Percentiles rank a stretch among this genome's conserved stretches.
Evolutionary conservation across 2,113 vertebrate genomes (phyloP).

Genomic region (Ivindomyrus marchei): DNA sequence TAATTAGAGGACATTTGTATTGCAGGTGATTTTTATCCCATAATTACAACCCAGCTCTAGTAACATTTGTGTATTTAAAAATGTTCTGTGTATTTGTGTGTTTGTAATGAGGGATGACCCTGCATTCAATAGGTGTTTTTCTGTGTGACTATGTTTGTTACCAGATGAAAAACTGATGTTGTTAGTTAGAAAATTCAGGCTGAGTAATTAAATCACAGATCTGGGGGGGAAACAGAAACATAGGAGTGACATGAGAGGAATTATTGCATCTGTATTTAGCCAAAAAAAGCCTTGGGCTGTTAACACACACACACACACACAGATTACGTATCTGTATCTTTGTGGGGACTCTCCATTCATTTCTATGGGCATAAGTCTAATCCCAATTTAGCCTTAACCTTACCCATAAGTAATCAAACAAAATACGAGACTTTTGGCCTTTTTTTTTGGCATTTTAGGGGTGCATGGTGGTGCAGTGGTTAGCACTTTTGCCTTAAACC

Average conservation of each 20-base stretch:
- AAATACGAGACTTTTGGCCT: neutral
- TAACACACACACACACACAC: neutral
- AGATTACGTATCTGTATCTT: neutral
- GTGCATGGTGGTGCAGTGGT: no score
- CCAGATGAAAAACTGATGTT: neutral
- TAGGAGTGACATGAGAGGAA: slow-evolving; percentile 48
- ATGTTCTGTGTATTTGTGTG: neutral
- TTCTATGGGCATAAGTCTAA: neutral
- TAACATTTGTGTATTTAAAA: neutral
- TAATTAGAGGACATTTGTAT: neutral
- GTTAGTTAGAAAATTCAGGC: neutral
- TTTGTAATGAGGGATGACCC: neutral
- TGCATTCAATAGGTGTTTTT: neutral
- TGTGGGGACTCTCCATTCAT: neutral
- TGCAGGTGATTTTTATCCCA: neutral
- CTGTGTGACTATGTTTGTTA: neutral
- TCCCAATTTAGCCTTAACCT: neutral
- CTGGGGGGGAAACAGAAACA: slow-evolving; percentile 43
- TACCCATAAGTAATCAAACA: neutral
- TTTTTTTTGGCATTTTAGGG: neutral
- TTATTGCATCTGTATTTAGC: slow-evolving; percentile 48
- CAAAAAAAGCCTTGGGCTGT: neutral
- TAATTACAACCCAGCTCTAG: neutral
- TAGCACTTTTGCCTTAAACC: no score
- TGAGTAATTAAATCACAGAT: slow-evolving; percentile 15